phyloP scores from a whole-genome alignment of 2,797 vertebrate genomes.

The Gadopsis marmoratus region DNA sequence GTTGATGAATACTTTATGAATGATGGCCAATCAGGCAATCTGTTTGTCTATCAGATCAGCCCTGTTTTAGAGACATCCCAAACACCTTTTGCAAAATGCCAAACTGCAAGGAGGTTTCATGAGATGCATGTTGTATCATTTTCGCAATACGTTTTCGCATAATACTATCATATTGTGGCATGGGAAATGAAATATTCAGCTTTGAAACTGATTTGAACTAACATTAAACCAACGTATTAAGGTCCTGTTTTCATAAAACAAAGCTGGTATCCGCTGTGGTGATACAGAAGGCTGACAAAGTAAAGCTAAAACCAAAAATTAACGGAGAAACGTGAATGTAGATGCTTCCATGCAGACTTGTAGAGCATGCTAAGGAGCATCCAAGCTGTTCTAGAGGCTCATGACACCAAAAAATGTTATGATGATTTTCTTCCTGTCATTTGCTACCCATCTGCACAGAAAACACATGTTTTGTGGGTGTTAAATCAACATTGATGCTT shows the following conservation, averaged over 20 bases:
- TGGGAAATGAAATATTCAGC: not conserved
- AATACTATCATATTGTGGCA: not conserved
- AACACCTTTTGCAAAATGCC: not conserved
- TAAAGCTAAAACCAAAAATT: not conserved
- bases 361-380: not conserved
- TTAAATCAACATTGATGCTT: conserved; percentile 6
- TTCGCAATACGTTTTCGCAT: not conserved
- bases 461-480: not conserved
- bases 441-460: not conserved
- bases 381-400: not conserved
- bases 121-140: not conserved
- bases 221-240: not conserved
- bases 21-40: conserved; percentile 9
- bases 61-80: not conserved
- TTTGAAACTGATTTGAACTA: not conserved
- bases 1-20: conserved; percentile 37
- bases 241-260: not conserved
- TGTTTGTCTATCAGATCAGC: conserved; percentile 1
- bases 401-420: not conserved
- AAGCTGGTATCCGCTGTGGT: not conserved
- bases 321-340: not conserved
- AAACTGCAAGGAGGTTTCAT: conserved; percentile 7
- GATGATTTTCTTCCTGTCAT: not conserved
- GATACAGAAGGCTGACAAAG: not conserved
- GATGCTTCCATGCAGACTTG: not conserved